phyloP scores from a whole-genome alignment of 2,888 invertebrate species.

The Tridacna gigas region DNA sequence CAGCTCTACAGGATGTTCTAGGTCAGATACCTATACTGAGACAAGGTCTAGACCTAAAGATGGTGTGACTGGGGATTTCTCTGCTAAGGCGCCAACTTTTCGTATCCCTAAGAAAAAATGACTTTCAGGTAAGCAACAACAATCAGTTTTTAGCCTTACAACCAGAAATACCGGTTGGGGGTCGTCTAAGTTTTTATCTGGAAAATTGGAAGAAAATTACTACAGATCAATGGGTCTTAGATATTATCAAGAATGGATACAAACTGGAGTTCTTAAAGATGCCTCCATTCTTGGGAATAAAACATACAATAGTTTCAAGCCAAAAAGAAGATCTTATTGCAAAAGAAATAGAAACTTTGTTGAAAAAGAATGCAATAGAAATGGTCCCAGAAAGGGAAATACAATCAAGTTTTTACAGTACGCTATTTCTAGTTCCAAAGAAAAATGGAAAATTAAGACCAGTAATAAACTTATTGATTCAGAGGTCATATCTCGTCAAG shows the following conservation, averaged over 20 bases:
- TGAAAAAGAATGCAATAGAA: slow-evolving; percentile 49
- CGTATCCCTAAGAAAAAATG: no score
- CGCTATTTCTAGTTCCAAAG: slow-evolving; percentile 45
- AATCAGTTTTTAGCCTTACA: no score
- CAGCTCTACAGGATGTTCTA: not conserved
- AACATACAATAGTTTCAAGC: slow-evolving; percentile 23
- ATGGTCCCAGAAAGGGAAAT: slow-evolving; percentile 17
- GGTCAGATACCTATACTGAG: not conserved
- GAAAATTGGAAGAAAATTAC: slow-evolving; percentile 40
- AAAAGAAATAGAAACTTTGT: slow-evolving; percentile 35
- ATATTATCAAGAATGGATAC: slow-evolving; percentile 34
- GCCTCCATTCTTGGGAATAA: slow-evolving; percentile 28
- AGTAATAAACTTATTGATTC: slow-evolving; percentile 44
- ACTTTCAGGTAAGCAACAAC: no score
- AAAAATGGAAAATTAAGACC: slow-evolving; percentile 40
- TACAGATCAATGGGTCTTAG: slow-evolving; percentile 38
- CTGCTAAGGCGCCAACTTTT: no score
- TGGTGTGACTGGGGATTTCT: not conserved
- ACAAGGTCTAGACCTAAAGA: not conserved
- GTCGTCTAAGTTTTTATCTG: slow-evolving; percentile 29
- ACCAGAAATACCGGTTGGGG: no score
- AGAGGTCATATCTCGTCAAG: slow-evolving; percentile 50
- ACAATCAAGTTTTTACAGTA: slow-evolving; percentile 59
- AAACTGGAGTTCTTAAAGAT: slow-evolving; percentile 38
- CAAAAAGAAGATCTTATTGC: slow-evolving; percentile 23